Percentiles rank a stretch among this genome's conserved stretches.
Evolutionary conservation across 2,797 vertebrate species (phyloP).

Genomic region (Argyrosomus regius): DNA sequence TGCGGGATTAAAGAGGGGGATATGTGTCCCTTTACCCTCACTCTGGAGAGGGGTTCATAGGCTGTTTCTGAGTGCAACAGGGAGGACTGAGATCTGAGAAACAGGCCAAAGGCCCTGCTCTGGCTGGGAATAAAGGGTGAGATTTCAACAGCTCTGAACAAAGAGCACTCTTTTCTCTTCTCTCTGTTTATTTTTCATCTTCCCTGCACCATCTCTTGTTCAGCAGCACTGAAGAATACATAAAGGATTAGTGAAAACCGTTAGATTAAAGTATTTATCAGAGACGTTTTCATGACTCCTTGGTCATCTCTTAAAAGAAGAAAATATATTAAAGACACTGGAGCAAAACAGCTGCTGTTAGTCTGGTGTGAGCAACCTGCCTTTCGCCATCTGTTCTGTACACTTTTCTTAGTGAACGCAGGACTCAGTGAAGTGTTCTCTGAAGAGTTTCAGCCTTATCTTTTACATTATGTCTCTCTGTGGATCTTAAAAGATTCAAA

Average conservation of each 20-base stretch:
- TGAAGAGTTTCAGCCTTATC: slow-evolving; percentile 14
- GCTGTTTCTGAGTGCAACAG: not conserved
- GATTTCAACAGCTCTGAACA: slow-evolving; percentile 30
- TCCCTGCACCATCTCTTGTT: not conserved
- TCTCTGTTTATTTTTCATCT: slow-evolving; percentile 18
- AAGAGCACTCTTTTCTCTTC: slow-evolving; percentile 17
- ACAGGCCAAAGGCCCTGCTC: slow-evolving; percentile 14
- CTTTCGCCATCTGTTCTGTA: slow-evolving; percentile 42
- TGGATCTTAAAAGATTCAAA: slow-evolving; percentile 23
- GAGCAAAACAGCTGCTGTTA: slow-evolving; percentile 50
- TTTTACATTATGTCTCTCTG: slow-evolving; percentile 7
- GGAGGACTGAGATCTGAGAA: slow-evolving; percentile 44
- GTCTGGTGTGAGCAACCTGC: slow-evolving; percentile 15
- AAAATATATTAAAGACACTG: slow-evolving; percentile 5
- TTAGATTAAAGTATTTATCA: slow-evolving; percentile 32
- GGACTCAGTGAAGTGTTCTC: slow-evolving; percentile 7
- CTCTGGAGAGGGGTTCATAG: slow-evolving; percentile 19
- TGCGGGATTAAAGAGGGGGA: slow-evolving; percentile 33
- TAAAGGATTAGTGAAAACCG: not conserved
- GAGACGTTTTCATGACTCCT: slow-evolving; percentile 2
- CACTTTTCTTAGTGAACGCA: not conserved
- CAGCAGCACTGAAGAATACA: not conserved
- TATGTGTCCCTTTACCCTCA: slow-evolving; percentile 9
- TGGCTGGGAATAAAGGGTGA: slow-evolving; percentile 41
- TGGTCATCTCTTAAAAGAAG: not conserved